phyloP scores from a whole-genome alignment of 2,888 invertebrate genomes.

The Orchestes rusci region DNA sequence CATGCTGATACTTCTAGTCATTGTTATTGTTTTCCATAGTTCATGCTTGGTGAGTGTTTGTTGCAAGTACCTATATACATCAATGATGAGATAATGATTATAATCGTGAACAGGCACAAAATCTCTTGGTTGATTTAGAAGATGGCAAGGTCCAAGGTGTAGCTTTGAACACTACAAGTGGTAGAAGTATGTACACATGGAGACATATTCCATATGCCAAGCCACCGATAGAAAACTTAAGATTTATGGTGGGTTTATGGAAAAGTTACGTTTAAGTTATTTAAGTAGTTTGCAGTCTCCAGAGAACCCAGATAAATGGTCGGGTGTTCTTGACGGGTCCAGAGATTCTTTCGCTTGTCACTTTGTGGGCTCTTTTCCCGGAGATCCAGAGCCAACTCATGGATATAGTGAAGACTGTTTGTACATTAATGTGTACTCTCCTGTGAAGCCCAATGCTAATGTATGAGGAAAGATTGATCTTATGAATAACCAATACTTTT shows the following conservation, averaged over 20 bases:
- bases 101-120: too few species aligned
- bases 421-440: conserved; percentile 26
- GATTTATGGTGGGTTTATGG: too few species aligned
- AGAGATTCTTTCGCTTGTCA: conserved; percentile 21
- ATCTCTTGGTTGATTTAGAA: conserved; percentile 20
- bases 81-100: too few species aligned
- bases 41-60: too few species aligned
- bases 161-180: conserved; percentile 14
- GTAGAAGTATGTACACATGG: conserved; percentile 24
- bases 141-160: conserved; percentile 26
- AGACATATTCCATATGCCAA: conserved; percentile 28
- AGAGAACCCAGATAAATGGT: conserved; percentile 23
- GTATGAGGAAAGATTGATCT: background rate
- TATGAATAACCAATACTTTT: background rate
- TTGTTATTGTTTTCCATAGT: too few species aligned
- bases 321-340: conserved; percentile 21
- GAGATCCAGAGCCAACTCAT: conserved; percentile 14
- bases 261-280: too few species aligned
- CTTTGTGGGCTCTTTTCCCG: conserved; percentile 18
- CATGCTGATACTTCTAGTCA: too few species aligned
- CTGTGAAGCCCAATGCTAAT: too few species aligned
- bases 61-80: too few species aligned
- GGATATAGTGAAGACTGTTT: conserved; percentile 26
- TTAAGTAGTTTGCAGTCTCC: conserved; percentile 23
- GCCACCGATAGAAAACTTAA: conserved; percentile 24